Percentiles rank a stretch among this genome's conserved stretches.
Conservation (phyloP, 1,140 invertebrate species). For the Drosophila tristis region DNA sequence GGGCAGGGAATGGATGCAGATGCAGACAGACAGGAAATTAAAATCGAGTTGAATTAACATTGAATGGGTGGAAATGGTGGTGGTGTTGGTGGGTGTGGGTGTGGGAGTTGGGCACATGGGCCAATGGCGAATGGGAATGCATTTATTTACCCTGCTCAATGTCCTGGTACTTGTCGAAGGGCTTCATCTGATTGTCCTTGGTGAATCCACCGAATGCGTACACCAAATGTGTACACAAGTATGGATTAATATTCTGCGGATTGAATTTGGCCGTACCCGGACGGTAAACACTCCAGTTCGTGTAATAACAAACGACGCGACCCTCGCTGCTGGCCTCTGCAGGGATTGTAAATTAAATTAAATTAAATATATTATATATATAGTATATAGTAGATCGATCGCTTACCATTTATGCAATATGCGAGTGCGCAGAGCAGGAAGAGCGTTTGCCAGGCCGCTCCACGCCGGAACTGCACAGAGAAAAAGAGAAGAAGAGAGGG, state of each 20-base stretch:
- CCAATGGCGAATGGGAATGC: slow-evolving; percentile 37
- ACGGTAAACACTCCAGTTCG: slow-evolving; percentile 96
- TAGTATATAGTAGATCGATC: too few relatives aligned
- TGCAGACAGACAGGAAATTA: slow-evolving; percentile 55
- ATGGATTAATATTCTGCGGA: slow-evolving; percentile 97
- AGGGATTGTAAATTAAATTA: too few relatives aligned
- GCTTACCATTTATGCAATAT: slow-evolving; percentile 75
- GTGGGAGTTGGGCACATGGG: slow-evolving; percentile 23
- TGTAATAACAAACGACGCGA: slow-evolving; percentile 95
- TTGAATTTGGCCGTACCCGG: slow-evolving; percentile 95
- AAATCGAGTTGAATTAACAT: slow-evolving; percentile 55
- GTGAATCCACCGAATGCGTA: slow-evolving; percentile 97
- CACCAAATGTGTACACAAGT: slow-evolving; percentile 97
- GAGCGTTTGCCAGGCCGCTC: slow-evolving; percentile 81
- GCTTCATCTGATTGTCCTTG: slow-evolving; percentile 94
- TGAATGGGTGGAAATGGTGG: background rate
- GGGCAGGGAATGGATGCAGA: background rate
- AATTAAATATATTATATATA: too few relatives aligned
- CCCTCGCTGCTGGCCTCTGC: slow-evolving; percentile 85
- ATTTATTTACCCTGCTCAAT: slow-evolving; percentile 93
- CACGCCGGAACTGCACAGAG: slow-evolving; percentile 68
- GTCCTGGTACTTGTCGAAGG: slow-evolving; percentile 97
- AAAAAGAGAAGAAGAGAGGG: slow-evolving; percentile 11
- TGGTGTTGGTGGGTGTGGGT: too few relatives aligned
- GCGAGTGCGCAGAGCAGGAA: slow-evolving; percentile 74